Base-by-base conservation (phyloP, 2,113 vertebrate genomes). In the Pseudopodoces humilis region DNA sequence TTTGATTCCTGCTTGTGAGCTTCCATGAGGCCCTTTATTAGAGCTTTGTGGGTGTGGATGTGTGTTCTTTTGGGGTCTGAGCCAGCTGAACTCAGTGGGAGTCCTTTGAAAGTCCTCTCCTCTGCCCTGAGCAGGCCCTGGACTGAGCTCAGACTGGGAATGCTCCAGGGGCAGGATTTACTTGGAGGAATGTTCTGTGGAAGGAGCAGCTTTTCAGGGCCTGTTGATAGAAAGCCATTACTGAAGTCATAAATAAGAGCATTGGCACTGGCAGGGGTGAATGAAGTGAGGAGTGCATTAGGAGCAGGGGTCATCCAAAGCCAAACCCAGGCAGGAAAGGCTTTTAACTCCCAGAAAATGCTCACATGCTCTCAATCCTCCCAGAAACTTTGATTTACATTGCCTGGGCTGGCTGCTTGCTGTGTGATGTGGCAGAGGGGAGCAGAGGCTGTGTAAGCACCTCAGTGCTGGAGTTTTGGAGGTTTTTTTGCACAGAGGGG, bases 201-300 rank as follows among this genome's bases (percentile, higher is more conserved):
- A 80, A 94, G 92, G 79, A 96, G 93, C 84, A 80, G 85, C 70
- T 87, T 77, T 76, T 6, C 91, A 33, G 84, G 86, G 58, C 3
- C 13, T 56, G 92, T 59, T 92, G 95, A 92, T 93, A 77, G 93
- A 74, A 93, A 83, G 68, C 20, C 85, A 91, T 94, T 90, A 67
- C 75, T 5, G 15, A 41, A 67, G 52, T 70, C 87, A 44, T 95
- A 95, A 96, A 96, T 80, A 87, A 80, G 31, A 94, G 75, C 92
- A 10, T 31, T 96, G 69, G 71, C 87, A 74, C 90, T 70, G 93
- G 94, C 91, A 88, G 76, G 75, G 86, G 86, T 74, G 94, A 90
- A 78, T 47, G 49, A 88, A 92, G 86, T 71, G 92, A 88, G 35
- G 96, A 97, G 91, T 94, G 52, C 72, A 90, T 95, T 90, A 97